These are phyloP conservation scores for Polypedilum vanderplanki DNA, from an alignment of 1,140 invertebrate genomes.

Conservation along the genomic window DNA sequence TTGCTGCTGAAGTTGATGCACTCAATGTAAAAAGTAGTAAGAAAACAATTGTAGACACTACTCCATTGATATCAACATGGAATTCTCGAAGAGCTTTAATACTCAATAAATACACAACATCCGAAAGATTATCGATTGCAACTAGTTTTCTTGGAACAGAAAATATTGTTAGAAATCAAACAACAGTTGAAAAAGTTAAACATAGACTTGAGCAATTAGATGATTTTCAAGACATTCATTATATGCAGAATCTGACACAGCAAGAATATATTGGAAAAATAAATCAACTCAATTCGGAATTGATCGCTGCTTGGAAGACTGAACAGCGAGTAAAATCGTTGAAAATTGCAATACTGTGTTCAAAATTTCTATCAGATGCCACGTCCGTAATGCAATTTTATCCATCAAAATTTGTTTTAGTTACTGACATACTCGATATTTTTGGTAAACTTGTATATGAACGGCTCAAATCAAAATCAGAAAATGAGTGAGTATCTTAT, in stretches of 20 bases:
- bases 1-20: conserved; percentile 48
- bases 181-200: conserved; percentile 80
- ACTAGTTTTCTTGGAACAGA: conserved; percentile 76
- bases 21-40: conserved; percentile 26
- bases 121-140: conserved; percentile 81
- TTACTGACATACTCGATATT: conserved; percentile 91
- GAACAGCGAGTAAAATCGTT: conserved; percentile 93
- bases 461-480: conserved; percentile 72
- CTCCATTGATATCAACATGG: conserved; percentile 61
- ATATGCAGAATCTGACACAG: conserved; percentile 83
- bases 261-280: conserved; percentile 85
- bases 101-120: conserved; percentile 82
- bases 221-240: conserved; percentile 86
- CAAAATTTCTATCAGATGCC: conserved; percentile 77
- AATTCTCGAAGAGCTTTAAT: conserved; percentile 60
- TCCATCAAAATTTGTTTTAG: conserved; percentile 94
- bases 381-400: conserved; percentile 88
- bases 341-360: conserved; percentile 95
- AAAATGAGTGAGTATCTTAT: conserved; percentile 50
- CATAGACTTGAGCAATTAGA: conserved; percentile 88
- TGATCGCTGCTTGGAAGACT: conserved; percentile 83
- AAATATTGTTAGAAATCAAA: conserved; percentile 70
- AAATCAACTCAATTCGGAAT: conserved; percentile 81
- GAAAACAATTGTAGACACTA: conserved; percentile 5
- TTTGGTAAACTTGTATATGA: conserved; percentile 91